Evolutionary conservation across 1,140 invertebrate species (phyloP), one percentile per base, ranked within the genome.

Genomic region (Trinorchestia longiramus): DNA sequence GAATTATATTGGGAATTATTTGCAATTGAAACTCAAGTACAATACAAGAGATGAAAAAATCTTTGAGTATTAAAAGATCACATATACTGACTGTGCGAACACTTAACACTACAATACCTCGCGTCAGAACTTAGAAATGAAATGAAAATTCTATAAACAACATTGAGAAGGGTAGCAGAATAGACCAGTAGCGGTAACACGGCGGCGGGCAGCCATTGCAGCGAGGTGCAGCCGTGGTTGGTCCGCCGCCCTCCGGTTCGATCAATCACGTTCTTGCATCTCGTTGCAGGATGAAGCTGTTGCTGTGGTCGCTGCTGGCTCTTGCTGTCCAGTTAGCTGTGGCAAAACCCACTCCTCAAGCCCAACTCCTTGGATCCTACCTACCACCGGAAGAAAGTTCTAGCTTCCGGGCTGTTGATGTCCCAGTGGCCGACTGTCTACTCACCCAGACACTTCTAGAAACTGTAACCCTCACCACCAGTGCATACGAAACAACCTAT

Each of bases 151-250:
- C n/a, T n/a, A n/a, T 23, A 36, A 19, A 77, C 36, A 36, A 53
- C 6, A 53, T 53, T 53, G 47, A 53, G 47, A 19, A 53, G 19
- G 36, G 41, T 43, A 42, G 43, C 43, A 42, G 15, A 43, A 90
- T 43, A 94, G 92, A 43, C 43, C 41, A 94, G 92, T 94, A 94
- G 92, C 92, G 92, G 92, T 94, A 94, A 94, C 92, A 94, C 92
- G 92, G 92, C 92, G 92, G 92, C 92, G 92, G 92, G 43, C 92
- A 94, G 92, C 92, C 92, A 94, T 94, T 94, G 92, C 92, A 94
- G 92, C 92, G 92, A 94, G 92, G 92, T 94, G 92, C 92, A 94
- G 92, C 92, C 92, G 92, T 94, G 92, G 92, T 94, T 94, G 92
- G 92, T 94, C 92, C 92, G 92, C 92, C 92, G 92, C 92, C 92